A percentile compares a stretch with the other conserved stretches of the same genome.
These are phyloP conservation scores for Eurystomus glaucurus DNA, from an alignment of 2,797 vertebrate genomes.

Conservation along the genomic window DNA sequence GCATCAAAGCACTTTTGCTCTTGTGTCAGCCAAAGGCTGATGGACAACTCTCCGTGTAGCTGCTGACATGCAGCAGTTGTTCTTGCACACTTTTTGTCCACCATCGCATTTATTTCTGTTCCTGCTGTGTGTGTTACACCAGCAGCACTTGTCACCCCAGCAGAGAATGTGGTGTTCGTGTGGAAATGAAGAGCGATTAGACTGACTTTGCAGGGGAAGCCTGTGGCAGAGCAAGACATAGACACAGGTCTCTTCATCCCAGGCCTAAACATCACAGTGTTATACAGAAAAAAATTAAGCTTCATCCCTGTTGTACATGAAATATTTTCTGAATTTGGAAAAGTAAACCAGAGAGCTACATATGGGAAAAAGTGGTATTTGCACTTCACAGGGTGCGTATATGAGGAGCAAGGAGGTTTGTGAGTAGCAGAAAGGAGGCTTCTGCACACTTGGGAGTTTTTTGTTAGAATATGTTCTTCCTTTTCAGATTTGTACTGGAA, in stretches of 20 bases:
- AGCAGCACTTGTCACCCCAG: neutral
- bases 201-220: neutral
- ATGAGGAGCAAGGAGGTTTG: neutral
- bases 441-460: rapidly evolving
- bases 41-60: neutral
- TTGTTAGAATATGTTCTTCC: neutral
- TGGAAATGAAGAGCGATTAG: rapidly evolving
- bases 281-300: neutral
- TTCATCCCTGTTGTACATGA: neutral
- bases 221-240: rapidly evolving
- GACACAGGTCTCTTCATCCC: neutral
- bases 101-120: neutral
- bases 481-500: neutral
- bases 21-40: neutral
- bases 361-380: neutral
- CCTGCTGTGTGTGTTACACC: neutral
- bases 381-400: neutral
- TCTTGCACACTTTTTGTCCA: neutral
- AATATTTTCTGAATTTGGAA: neutral
- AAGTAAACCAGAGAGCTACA: neutral
- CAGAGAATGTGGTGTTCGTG: rapidly evolving
- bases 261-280: neutral
- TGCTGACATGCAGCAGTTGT: neutral
- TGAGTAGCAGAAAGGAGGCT: neutral
- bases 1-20: rapidly evolving